Conservation (phyloP, 53 echinoderm and acorn worm genomes). For the Zoroaster sp. region DNA sequence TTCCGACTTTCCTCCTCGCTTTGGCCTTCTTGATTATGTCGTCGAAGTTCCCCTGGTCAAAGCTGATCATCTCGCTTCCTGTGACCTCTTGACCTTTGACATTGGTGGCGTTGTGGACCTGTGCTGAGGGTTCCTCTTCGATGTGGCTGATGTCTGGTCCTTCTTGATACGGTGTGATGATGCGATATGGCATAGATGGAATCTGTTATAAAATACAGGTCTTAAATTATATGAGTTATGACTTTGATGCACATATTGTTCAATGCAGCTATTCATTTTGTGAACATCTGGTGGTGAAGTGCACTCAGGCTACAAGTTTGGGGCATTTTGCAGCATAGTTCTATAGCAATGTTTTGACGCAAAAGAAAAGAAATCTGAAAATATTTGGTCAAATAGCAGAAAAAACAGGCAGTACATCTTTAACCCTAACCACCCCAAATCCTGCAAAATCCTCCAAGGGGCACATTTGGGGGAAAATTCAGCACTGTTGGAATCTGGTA, state of each 20-base stretch:
- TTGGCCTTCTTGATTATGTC: constrained; percentile 66
- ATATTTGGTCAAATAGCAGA: not conserved
- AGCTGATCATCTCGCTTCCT: not conserved
- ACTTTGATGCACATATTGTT: not conserved
- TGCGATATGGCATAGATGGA: constrained; percentile 74
- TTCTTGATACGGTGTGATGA: constrained; percentile 78
- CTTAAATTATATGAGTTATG: too few species aligned
- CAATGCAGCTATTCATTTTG: not conserved
- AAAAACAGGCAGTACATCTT: too few species aligned
- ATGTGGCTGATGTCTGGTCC: constrained; percentile 71
- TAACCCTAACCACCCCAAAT: too few species aligned
- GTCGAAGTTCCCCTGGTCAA: constrained; percentile 55
- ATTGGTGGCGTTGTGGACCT: not conserved
- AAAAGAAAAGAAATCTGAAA: not conserved
- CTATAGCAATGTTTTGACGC: not conserved
- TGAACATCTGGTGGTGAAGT: not conserved
- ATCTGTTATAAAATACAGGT: constrained; percentile 45
- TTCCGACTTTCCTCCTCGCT: constrained; percentile 69
- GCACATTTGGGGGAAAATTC: too few species aligned
- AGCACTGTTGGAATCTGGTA: too few species aligned
- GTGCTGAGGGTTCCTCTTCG: constrained; percentile 42
- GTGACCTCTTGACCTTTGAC: constrained; percentile 35
- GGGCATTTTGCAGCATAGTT: not conserved
- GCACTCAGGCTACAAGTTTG: not conserved
- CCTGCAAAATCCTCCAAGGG: too few species aligned